These are phyloP conservation scores for Agrenia bidenticulata DNA, from an alignment of 2,888 invertebrate species.

Conservation along the genomic window DNA sequence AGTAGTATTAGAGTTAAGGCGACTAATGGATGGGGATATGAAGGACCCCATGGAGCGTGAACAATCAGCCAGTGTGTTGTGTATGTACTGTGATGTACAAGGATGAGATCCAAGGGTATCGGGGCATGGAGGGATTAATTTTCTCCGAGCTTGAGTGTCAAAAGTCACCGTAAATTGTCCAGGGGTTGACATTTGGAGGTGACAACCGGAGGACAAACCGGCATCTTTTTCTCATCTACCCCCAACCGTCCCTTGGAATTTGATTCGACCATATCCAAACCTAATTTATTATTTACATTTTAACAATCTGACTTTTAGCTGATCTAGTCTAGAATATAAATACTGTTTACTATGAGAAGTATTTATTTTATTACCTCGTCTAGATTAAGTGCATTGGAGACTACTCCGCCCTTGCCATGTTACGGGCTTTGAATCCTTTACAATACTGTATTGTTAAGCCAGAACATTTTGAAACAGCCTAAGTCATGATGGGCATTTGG, in stretches of 20 bases:
- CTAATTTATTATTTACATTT: conserved; percentile 22
- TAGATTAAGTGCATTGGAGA: too few relatives aligned
- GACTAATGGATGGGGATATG: conserved; percentile 9
- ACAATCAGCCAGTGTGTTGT: conserved; percentile 26
- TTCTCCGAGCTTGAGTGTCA: conserved; percentile 24
- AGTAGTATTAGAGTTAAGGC: not conserved
- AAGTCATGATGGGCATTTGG: too few relatives aligned
- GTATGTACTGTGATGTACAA: not conserved
- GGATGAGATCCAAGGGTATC: not conserved
- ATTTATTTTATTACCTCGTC: too few relatives aligned
- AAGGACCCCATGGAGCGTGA: conserved; percentile 29
- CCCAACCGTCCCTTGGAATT: conserved; percentile 40
- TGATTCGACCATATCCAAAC: conserved; percentile 28
- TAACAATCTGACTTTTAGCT: too few relatives aligned
- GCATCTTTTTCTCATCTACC: conserved; percentile 41
- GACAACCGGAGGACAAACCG: conserved; percentile 24
- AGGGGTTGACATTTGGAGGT: conserved; percentile 40
- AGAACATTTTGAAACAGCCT: too few relatives aligned
- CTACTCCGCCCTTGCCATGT: too few relatives aligned
- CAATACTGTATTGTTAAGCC: too few relatives aligned
- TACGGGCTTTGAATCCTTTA: too few relatives aligned
- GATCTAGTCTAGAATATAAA: too few relatives aligned
- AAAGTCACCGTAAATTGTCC: conserved; percentile 45
- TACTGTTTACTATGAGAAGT: too few relatives aligned
- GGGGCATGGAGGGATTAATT: not conserved